phyloP scores from a whole-genome alignment of 1,140 invertebrate species.

The Goniozus legneri region DNA sequence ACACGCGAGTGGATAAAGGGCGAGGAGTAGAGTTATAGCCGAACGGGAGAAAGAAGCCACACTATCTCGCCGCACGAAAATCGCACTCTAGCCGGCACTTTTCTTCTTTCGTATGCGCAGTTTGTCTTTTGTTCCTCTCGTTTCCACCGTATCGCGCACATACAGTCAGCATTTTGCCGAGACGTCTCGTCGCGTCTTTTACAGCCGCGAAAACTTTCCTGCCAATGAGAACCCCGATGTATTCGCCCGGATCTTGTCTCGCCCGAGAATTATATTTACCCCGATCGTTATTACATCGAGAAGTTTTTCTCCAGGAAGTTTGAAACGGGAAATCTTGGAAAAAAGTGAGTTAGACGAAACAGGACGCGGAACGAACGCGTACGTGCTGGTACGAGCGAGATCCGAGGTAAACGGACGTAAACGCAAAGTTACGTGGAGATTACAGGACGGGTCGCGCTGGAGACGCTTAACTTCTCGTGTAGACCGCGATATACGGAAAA shows the following conservation, averaged over 20 bases:
- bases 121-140: neutral
- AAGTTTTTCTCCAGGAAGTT: too few relatives aligned
- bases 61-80: constrained; percentile 5
- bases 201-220: too few relatives aligned
- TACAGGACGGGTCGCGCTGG: constrained; percentile 19
- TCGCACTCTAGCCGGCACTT: neutral
- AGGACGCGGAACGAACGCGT: constrained; percentile 8
- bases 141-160: too few relatives aligned
- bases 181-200: too few relatives aligned
- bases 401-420: constrained; percentile 16
- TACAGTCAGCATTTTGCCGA: too few relatives aligned
- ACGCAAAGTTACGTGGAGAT: constrained; percentile 23
- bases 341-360: neutral
- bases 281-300: too few relatives aligned
- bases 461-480: constrained; percentile 22
- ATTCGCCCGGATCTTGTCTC: too few relatives aligned
- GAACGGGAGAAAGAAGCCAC: neutral
- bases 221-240: too few relatives aligned
- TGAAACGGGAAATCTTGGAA: neutral
- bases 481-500: neutral
- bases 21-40: constrained; percentile 30
- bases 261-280: too few relatives aligned
- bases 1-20: too few relatives aligned
- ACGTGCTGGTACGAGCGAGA: neutral
- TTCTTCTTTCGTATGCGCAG: neutral